Evolutionary conservation across 2,888 invertebrate genomes (phyloP), one percentile per base, ranked within the genome.

Genomic region (Prosopocoilus inquinatus): DNA sequence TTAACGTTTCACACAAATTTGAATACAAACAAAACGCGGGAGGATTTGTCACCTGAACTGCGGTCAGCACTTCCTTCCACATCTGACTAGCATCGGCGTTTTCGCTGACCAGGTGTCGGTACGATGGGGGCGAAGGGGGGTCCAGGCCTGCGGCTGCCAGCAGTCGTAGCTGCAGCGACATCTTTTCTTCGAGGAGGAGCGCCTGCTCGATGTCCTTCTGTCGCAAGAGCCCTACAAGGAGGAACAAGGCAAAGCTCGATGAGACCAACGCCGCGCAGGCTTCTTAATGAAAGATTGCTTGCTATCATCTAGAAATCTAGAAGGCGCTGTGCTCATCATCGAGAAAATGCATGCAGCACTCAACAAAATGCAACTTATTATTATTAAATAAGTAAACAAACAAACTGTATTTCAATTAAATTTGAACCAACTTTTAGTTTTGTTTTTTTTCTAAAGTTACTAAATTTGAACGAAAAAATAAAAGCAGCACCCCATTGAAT

Each of bases 171-270:
- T 95, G 91, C 43, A 95, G 74, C 46, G 87, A 84, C 82, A 94
- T 91, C 74, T 95, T 96, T 70, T 94, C 94, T 73, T 96, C 94
- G 46, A 96, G 80, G 44, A 94, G 79, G 15, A 88, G 79, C 9
- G 93, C 92, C 70, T 94, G 91, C 70, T 93, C 92, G 36, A 89
- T 84, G 74, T 96, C 96, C 74, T 94, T 94, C 65, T 89, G 88
- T 50, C 93, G 84, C 72, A 96, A 81, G 70, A 91, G 86, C 70
- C 90, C 93, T 91, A 80, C 56, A 71, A 65, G 57, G 55, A 59
- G 20, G 20, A 68, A 16, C 28, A 48, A 9, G 2, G 9, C 9
- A 35, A 9, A 9, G 35, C 20, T 28, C 7, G 20, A 28, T 28
- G 20, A 28, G 35, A 38, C 38, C 8, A 12, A 13, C 12, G 38